Conservation (phyloP, 2,113 vertebrate genomes). For the Ciconia maguari region DNA sequence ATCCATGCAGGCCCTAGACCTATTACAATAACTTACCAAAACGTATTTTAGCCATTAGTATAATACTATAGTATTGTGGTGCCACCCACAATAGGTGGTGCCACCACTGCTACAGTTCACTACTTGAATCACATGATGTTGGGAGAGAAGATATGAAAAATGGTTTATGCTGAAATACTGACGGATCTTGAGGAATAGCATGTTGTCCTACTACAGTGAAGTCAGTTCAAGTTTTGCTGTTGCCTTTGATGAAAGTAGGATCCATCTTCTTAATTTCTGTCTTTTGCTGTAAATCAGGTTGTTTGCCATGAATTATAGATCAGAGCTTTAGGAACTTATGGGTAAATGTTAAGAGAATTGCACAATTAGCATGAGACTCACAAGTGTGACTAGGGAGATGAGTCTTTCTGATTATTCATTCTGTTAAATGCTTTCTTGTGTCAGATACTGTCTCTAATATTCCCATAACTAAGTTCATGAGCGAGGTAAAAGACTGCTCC, state of each 20-base stretch:
- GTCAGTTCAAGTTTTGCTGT: neutral
- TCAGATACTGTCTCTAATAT: neutral
- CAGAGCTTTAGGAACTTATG: neutral
- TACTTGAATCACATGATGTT: neutral
- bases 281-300: neutral
- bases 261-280: neutral
- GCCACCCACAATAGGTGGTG: too few relatives aligned
- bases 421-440: neutral
- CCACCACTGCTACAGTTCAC: neutral
- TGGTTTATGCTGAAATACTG: neutral
- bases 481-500: neutral
- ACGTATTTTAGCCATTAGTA: neutral
- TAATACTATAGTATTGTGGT: too few relatives aligned
- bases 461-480: neutral
- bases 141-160: neutral
- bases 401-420: neutral
- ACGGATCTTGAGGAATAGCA: neutral
- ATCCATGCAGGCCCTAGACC: neutral
- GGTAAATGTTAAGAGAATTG: neutral
- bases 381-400: neutral
- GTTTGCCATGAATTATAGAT: neutral
- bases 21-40: neutral
- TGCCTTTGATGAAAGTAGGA: neutral
- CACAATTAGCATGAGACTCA: constrained; percentile 5
- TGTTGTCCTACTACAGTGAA: neutral